Percentiles rank a stretch among this genome's conserved stretches.
Conservation (phyloP, 2,888 invertebrate genomes). For the Caenorhabditis doughertyi region DNA sequence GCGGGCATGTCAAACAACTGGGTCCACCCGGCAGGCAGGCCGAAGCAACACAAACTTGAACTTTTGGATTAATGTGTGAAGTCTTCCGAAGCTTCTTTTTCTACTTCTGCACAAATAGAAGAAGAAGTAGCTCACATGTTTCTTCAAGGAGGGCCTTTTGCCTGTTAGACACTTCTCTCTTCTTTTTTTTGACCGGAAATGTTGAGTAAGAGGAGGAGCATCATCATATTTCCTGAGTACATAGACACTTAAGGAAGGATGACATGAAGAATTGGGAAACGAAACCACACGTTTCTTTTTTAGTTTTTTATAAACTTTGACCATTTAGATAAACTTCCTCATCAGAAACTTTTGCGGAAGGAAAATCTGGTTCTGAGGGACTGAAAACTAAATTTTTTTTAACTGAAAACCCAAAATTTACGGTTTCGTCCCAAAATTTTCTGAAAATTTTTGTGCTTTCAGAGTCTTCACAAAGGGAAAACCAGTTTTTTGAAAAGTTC, state of each 20-base stretch:
- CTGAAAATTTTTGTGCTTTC: too few relatives aligned
- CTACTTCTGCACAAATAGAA: background rate
- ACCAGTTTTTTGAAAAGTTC: too few relatives aligned
- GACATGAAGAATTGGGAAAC: too few relatives aligned
- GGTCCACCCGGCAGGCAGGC: background rate
- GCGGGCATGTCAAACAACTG: slow-evolving; percentile 40
- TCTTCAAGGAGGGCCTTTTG: background rate
- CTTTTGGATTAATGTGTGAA: slow-evolving; percentile 53
- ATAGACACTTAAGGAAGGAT: slow-evolving; percentile 36
- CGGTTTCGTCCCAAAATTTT: too few relatives aligned
- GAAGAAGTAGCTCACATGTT: slow-evolving; percentile 17
- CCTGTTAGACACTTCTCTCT: background rate
- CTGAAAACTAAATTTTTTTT: too few relatives aligned
- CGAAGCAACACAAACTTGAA: slow-evolving; percentile 35
- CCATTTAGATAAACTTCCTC: too few relatives aligned
- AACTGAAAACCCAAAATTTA: too few relatives aligned
- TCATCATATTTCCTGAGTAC: slow-evolving; percentile 28
- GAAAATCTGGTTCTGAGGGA: too few relatives aligned
- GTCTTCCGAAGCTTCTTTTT: background rate
- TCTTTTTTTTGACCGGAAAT: slow-evolving; percentile 4
- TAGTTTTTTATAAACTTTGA: too few relatives aligned
- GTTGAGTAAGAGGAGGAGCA: slow-evolving; percentile 20
- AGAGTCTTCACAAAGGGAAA: too few relatives aligned
- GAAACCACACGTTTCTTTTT: too few relatives aligned
- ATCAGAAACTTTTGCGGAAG: too few relatives aligned